Conservation (phyloP, 2,113 vertebrate species). For the Calonectris borealis region DNA sequence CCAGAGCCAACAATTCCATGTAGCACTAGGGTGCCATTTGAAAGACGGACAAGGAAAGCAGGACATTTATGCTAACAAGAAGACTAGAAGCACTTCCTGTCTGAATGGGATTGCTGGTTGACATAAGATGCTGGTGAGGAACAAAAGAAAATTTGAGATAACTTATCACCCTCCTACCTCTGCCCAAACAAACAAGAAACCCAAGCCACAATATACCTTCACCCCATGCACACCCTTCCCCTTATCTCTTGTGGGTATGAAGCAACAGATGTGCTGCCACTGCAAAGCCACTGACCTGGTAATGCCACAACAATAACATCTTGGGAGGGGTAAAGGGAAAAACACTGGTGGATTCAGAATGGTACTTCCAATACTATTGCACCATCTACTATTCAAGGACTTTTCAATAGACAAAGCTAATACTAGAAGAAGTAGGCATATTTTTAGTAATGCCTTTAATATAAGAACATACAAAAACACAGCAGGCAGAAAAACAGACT, state of each 20-base stretch:
- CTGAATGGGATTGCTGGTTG: neutral
- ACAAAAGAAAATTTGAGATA: neutral
- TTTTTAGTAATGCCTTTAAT: neutral
- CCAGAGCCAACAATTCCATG: neutral
- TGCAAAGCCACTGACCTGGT: neutral
- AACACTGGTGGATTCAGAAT: neutral
- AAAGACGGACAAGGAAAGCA: neutral
- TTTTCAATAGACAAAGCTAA: neutral
- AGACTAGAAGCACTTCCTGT: neutral
- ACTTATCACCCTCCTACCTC: neutral
- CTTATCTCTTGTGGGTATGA: neutral
- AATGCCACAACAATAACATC: neutral
- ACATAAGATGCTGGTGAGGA: neutral
- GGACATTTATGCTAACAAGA: neutral
- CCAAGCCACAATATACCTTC: neutral
- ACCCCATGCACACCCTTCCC: neutral
- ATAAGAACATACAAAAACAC: neutral
- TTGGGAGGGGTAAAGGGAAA: neutral
- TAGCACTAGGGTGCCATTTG: neutral
- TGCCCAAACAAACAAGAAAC: neutral
- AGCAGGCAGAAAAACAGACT: neutral
- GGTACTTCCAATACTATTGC: neutral
- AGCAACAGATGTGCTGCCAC: neutral
- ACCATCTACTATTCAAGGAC: neutral
- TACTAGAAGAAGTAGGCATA: fast-evolving